Evolutionary conservation across 2,888 invertebrate genomes (phyloP), one percentile per base, ranked within the genome.

Genomic region (Idaea aversata): DNA sequence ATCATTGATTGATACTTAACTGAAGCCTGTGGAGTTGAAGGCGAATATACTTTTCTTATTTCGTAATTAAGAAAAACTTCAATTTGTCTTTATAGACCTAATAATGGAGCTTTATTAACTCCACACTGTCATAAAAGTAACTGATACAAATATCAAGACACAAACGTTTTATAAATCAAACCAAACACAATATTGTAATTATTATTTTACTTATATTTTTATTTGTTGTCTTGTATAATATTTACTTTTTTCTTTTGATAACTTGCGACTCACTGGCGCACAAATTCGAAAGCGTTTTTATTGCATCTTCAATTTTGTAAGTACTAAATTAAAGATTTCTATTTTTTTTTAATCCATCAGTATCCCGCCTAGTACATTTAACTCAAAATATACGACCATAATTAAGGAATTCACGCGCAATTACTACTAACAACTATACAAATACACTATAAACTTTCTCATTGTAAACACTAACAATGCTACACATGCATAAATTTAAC

Each of bases 401-500:
- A 47, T 47, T 47, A 13, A 47, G 47, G 13, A 47, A 47, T 47
- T 47, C 47, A 47, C 47, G 47, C 47, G 47, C 47, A 47, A 13
- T 47, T 47, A 47, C 47, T 47, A 47, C 0, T 47, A 47, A 47
- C 47, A 47, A 47, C 7, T 47, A 47, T 47, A 13, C 13, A 13
- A 7, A 4, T 47, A 47, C 47, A 13, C 47, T 47, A 47, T 47
- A 47, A 47, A 47, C 47, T 47, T 47, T 47, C 47, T 3, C 47
- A 47, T 47, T 47, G 47, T 47, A 47, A 47, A 47, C 47, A 47
- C 15, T 25, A 59, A 59, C 25, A 34, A 15, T 25, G 34, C 15
- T 7, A 34, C 15, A 15, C 6, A 59, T 59, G 13, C 59, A 59
- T 34, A 5, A 59, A 59, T 59, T 59, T 63, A 66, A 65, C 60